Evolutionary conservation across 2,888 invertebrate genomes (phyloP), one percentile per base, ranked within the genome.

Genomic region (Mamestra brassicae): DNA sequence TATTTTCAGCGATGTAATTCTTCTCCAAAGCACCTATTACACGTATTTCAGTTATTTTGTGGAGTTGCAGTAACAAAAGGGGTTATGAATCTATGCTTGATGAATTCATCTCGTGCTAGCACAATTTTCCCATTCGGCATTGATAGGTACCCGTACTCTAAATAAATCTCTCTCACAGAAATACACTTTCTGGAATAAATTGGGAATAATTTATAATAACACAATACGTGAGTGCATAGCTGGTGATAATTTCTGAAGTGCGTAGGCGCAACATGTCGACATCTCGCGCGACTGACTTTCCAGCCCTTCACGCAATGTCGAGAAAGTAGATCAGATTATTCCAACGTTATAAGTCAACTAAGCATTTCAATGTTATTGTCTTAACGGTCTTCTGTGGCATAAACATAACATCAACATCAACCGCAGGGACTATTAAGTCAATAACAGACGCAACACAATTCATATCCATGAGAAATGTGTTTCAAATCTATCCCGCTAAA

Each of bases 271-370:
- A 85, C 78, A 86, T 71, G 75, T 74, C 71, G 73, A 79, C 80
- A 80, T 68, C 74, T 67, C 76, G 74, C 47, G 63, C 71, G 77
- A 60, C 65, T 72, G 62, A 64, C 78, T 78, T 82, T 74, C 73
- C 58, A 85, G 71, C 82, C 86, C 86, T 86, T 77, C 72, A 62
- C 75, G 66, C 58, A 52, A 54, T 68, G 65, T 38, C 74, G 80
- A 78, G 85, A 86, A 85, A 85, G 83, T 84, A 83, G 76, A 79
- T 74, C 80, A 80, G 74, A 76, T 76, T 71, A 84, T 75, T 68
- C 57, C 64, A 63, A 69, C 62, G 61, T 69, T 75, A 74, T 65
- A 69, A 74, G 36, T 64, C 62, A 67, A 74, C 66, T 61, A 61
- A 60, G 45, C 36, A 67, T 67, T 71, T 63, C 74, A 42, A 67